These are phyloP conservation scores for Sycophila sp. DNA, from an alignment of 1,140 invertebrate species.

Conservation along the genomic window DNA sequence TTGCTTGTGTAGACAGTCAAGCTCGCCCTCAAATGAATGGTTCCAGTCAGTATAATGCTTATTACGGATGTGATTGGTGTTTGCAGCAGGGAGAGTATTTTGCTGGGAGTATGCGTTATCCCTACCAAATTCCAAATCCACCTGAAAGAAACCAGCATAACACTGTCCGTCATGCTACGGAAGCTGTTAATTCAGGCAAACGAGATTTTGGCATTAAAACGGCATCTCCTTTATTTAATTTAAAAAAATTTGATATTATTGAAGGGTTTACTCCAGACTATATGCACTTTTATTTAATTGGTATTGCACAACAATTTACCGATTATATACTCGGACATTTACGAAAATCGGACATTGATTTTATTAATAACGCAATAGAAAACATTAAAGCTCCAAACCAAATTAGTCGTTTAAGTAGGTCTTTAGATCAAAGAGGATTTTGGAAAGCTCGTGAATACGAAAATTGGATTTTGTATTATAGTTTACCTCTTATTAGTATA, in stretches of 20 bases:
- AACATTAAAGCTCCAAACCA: not conserved
- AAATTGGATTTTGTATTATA: not conserved
- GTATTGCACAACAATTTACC: too few relatives aligned
- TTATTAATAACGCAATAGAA: not conserved
- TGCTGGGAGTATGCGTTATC: too few relatives aligned
- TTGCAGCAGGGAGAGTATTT: not conserved
- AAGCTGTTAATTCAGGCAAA: not conserved
- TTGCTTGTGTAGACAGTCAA: not conserved
- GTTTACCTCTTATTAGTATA: not conserved
- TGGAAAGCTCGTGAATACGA: slow-evolving; percentile 7
- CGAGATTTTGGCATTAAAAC: not conserved
- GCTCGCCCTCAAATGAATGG: not conserved
- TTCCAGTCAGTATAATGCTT: not conserved
- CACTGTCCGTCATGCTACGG: too few relatives aligned
- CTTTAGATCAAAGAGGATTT: not conserved
- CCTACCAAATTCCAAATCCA: not conserved
- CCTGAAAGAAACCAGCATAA: not conserved
- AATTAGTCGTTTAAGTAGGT: not conserved
- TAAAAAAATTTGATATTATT: too few relatives aligned
- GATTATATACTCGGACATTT: too few relatives aligned
- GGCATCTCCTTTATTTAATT: not conserved
- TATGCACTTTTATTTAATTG: too few relatives aligned
- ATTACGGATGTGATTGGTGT: not conserved
- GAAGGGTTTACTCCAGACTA: too few relatives aligned
- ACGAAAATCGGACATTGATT: not conserved